These are phyloP conservation scores for Iguana delicatissima DNA, from an alignment of 2,797 vertebrate genomes.

Conservation along the genomic window DNA sequence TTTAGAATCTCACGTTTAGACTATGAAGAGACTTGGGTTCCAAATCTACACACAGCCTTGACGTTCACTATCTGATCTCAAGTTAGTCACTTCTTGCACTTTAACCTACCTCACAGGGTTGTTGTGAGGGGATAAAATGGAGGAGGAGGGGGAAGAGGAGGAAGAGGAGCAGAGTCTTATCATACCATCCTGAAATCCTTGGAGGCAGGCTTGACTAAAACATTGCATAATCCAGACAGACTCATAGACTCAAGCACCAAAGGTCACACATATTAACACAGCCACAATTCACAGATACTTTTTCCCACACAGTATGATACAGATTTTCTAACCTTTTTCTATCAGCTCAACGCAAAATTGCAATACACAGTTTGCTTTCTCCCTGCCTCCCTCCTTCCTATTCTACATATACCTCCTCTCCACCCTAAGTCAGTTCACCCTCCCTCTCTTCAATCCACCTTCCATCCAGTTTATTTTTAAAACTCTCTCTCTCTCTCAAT, in stretches of 20 bases:
- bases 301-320: no score
- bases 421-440: not conserved
- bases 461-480: conserved; percentile 31
- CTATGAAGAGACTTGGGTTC: not conserved
- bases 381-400: not conserved
- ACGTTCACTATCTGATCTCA: not conserved
- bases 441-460: conserved; percentile 12
- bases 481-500: not conserved
- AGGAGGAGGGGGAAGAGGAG: no score
- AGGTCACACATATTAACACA: not conserved
- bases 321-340: conserved; percentile 1
- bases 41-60: not conserved
- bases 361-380: not conserved
- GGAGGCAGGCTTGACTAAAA: not conserved
- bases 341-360: not conserved
- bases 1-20: not conserved
- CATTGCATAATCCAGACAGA: not conserved
- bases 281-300: not conserved
- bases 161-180: not conserved
- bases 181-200: not conserved
- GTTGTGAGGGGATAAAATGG: not conserved
- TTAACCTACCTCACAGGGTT: not conserved
- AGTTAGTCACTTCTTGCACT: not conserved
- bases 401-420: not conserved
- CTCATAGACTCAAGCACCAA: conserved; percentile 29